Conservation (phyloP, 2,888 invertebrate species). For the Catocala nupta region DNA sequence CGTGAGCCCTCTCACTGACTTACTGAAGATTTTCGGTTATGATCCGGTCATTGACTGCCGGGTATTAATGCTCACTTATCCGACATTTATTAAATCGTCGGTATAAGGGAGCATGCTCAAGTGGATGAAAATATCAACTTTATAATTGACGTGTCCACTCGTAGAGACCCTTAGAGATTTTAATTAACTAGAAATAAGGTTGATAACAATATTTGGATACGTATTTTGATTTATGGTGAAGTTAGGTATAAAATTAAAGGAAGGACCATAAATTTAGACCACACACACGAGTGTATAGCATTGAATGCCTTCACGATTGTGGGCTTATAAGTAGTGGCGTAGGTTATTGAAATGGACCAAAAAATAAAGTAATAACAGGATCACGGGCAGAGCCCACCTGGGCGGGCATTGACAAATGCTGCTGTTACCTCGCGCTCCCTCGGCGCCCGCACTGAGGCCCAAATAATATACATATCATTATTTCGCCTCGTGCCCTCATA, state of each 20-base stretch:
- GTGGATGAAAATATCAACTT: constrained; percentile 57
- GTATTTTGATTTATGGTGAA: constrained; percentile 7
- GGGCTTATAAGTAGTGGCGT: constrained; percentile 60
- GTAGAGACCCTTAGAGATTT: constrained; percentile 30
- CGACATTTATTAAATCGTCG: constrained; percentile 77
- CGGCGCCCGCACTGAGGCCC: constrained; percentile 67
- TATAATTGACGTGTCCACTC: constrained; percentile 57
- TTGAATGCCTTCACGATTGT: constrained; percentile 45
- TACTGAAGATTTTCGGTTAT: constrained; percentile 85
- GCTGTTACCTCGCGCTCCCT: constrained; percentile 65
- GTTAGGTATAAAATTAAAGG: constrained; percentile 18
- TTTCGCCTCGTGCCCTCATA: constrained; percentile 76
- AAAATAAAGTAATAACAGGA: constrained; percentile 79
- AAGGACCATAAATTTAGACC: constrained; percentile 30
- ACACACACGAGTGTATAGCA: constrained; percentile 49
- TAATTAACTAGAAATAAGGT: constrained; percentile 31
- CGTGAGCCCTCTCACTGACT: constrained; percentile 75
- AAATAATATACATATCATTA: constrained; percentile 85
- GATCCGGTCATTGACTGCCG: constrained; percentile 85
- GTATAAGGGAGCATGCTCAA: constrained; percentile 57
- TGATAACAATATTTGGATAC: constrained; percentile 6
- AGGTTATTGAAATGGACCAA: constrained; percentile 74
- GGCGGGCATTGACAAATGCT: constrained; percentile 81
- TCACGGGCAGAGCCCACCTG: constrained; percentile 76
- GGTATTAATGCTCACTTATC: constrained; percentile 77